A percentile compares a stretch with the other conserved stretches of the same genome.
These are phyloP conservation scores for Sciurus carolinensis DNA, from an alignment of 2,797 vertebrate species.

Conservation along the genomic window DNA sequence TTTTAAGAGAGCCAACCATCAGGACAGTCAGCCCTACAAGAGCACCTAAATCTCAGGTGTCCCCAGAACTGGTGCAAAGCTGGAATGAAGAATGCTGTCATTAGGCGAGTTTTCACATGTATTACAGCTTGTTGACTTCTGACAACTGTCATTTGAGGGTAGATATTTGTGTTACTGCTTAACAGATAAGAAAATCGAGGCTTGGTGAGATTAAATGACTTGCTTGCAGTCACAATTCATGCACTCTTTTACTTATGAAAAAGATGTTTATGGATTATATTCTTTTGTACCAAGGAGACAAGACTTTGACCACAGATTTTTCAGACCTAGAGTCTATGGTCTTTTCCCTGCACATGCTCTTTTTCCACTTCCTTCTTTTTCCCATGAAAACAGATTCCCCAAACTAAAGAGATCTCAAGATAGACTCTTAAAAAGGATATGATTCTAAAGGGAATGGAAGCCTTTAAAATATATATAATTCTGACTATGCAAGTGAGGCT, in stretches of 20 bases:
- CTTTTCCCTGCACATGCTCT: background rate
- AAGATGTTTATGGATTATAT: background rate
- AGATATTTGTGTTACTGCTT: background rate
- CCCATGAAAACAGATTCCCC: background rate
- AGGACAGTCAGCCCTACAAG: background rate
- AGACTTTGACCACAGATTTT: background rate
- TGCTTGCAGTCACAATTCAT: background rate
- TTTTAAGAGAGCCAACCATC: background rate
- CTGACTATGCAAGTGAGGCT: conserved; percentile 49
- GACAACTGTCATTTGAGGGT: no score
- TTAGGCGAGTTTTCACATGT: background rate
- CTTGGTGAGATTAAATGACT: background rate
- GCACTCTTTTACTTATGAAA: background rate
- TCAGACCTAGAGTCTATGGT: background rate
- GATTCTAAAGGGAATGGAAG: conserved; percentile 30
- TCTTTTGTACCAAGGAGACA: background rate
- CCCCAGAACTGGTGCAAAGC: background rate
- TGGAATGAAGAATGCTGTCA: background rate
- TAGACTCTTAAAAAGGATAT: conserved; percentile 40
- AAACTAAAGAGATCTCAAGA: conserved; percentile 38
- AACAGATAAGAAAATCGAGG: background rate
- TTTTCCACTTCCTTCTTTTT: background rate
- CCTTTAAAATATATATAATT: conserved; percentile 69
- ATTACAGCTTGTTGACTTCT: background rate
- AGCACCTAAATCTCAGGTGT: background rate